These are phyloP conservation scores for Papilio demoleus DNA, from an alignment of 2,888 invertebrate species.

Conservation along the genomic window DNA sequence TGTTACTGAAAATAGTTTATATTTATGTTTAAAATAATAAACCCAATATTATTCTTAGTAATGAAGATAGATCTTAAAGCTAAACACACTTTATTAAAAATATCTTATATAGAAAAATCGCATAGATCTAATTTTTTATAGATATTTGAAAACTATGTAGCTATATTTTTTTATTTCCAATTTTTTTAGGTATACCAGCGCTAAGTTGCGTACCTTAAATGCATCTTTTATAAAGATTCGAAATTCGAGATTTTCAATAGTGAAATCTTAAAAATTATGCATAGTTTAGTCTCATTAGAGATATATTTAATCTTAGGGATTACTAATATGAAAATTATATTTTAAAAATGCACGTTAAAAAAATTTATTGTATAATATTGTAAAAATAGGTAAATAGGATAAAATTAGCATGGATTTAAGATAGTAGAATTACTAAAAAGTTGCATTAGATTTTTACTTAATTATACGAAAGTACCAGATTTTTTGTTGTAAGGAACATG, in stretches of 20 bases:
- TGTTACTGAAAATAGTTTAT: no score
- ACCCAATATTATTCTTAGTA: no score
- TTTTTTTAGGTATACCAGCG: neutral
- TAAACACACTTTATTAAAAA: no score
- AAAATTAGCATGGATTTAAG: slow-evolving; percentile 32
- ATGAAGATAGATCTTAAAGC: no score
- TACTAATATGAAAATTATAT: neutral
- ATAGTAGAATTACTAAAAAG: neutral
- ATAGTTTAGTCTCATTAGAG: slow-evolving; percentile 21
- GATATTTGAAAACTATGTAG: no score
- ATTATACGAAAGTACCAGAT: slow-evolving; percentile 1
- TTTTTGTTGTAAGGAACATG: slow-evolving; percentile 32
- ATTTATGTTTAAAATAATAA: no score
- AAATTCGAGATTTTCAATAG: neutral
- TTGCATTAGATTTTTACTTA: neutral
- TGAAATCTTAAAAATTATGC: neutral
- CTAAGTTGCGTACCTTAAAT: neutral
- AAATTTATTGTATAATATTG: neutral
- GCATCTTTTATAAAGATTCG: neutral
- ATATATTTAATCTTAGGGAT: slow-evolving; percentile 15
- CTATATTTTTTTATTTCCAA: no score
- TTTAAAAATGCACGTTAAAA: slow-evolving; percentile 20
- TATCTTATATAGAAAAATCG: no score
- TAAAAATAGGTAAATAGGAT: slow-evolving; percentile 25
- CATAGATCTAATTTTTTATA: no score